Evolutionary conservation across 1,140 invertebrate genomes (phyloP).

Genomic region (Hetaerina americana): DNA sequence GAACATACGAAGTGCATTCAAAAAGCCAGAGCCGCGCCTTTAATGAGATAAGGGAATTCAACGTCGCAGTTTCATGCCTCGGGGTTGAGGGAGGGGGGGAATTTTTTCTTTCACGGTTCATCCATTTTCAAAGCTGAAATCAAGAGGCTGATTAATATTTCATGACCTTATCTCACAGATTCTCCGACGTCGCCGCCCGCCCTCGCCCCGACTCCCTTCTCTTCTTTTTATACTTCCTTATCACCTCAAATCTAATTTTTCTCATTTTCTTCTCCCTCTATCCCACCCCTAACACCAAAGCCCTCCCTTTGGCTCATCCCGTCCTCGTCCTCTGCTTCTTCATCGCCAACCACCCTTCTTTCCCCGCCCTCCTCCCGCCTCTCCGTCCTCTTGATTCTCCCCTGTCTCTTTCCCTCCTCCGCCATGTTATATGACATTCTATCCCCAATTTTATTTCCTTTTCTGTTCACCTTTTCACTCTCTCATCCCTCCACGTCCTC

Average conservation of each 20-base stretch:
- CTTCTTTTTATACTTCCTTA: neutral
- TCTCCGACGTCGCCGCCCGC: too few species aligned
- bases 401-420: neutral
- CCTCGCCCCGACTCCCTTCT: neutral
- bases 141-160: neutral
- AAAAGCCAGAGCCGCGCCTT: neutral
- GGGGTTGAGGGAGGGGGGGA: too few species aligned
- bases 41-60: neutral
- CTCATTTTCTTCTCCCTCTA: neutral
- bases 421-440: conserved; percentile 1
- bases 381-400: neutral
- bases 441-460: too few species aligned
- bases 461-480: too few species aligned
- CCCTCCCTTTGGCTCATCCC: neutral
- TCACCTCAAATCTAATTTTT: neutral
- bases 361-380: neutral
- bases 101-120: neutral
- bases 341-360: neutral
- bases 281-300: neutral
- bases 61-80: neutral
- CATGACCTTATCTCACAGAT: neutral
- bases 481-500: too few species aligned
- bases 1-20: neutral
- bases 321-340: conserved; percentile 1
- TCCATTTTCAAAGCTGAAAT: neutral